phyloP scores from a whole-genome alignment of 2,797 vertebrate species.

The Dryobates pubescens region DNA sequence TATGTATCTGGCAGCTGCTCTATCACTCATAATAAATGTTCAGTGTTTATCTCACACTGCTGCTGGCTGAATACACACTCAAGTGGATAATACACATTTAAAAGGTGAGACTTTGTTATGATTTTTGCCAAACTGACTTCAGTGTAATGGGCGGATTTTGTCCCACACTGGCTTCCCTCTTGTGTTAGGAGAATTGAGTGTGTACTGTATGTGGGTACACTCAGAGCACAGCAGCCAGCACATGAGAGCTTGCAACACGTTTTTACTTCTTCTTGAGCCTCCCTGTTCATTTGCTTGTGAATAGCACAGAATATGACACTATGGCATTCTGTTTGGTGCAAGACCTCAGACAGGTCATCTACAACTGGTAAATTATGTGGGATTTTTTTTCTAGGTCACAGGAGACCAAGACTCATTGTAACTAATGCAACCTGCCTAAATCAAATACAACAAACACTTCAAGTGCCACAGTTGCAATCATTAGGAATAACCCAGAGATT shows the following conservation, averaged over 20 bases:
- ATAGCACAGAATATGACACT: neutral
- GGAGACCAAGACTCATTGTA: neutral
- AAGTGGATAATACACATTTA: neutral
- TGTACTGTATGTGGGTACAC: too few species aligned
- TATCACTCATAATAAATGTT: neutral
- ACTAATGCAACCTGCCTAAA: neutral
- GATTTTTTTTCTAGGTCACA: accelerated
- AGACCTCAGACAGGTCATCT: neutral
- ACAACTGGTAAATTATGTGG: neutral
- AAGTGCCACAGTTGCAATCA: neutral
- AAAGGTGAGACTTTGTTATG: neutral
- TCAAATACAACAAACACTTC: neutral
- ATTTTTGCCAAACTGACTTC: neutral
- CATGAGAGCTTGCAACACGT: accelerated
- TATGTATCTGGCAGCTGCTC: neutral
- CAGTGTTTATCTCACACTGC: neutral
- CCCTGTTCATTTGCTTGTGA: neutral
- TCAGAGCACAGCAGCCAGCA: neutral
- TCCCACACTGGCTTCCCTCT: neutral
- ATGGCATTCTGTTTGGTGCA: neutral
- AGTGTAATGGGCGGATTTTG: neutral
- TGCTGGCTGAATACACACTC: neutral
- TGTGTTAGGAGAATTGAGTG: neutral
- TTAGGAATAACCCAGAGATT: neutral
- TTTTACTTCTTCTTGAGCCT: neutral